Conservation (phyloP, 2,113 vertebrate species). For the Gymnorhina tibicen region DNA sequence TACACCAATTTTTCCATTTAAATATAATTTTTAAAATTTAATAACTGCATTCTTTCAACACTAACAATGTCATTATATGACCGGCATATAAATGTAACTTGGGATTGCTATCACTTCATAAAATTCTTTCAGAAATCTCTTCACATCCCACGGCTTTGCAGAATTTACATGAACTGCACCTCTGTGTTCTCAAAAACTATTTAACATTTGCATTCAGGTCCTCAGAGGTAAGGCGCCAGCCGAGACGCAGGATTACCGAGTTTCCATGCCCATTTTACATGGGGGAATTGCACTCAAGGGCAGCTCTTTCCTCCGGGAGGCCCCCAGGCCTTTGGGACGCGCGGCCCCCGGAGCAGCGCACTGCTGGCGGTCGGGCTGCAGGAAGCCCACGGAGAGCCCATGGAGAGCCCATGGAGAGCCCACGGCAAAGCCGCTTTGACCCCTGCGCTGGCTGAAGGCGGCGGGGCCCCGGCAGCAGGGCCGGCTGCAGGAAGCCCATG, state of each 20-base stretch:
- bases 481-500: too few relatives aligned
- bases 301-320: not conserved
- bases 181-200: constrained; percentile 21
- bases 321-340: not conserved
- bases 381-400: too few relatives aligned
- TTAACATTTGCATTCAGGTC: constrained; percentile 34
- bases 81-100: constrained; percentile 41
- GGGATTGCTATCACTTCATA: not conserved
- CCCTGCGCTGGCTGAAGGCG: not conserved
- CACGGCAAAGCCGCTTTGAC: not conserved
- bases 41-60: constrained; percentile 39
- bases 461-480: not conserved
- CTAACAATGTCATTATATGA: constrained; percentile 25
- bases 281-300: not conserved
- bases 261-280: not conserved
- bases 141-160: constrained; percentile 51
- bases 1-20: not conserved
- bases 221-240: constrained; percentile 1
- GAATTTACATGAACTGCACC: constrained; percentile 48
- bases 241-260: constrained; percentile 12
- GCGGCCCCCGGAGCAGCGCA: not conserved
- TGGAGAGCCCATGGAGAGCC: too few relatives aligned
- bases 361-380: not conserved
- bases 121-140: constrained; percentile 47
- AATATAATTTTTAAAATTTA: constrained; percentile 47